A percentile compares a stretch with the other conserved stretches of the same genome.
phyloP scores from a whole-genome alignment of 2,888 invertebrate species.

The Eilema griseolum region DNA sequence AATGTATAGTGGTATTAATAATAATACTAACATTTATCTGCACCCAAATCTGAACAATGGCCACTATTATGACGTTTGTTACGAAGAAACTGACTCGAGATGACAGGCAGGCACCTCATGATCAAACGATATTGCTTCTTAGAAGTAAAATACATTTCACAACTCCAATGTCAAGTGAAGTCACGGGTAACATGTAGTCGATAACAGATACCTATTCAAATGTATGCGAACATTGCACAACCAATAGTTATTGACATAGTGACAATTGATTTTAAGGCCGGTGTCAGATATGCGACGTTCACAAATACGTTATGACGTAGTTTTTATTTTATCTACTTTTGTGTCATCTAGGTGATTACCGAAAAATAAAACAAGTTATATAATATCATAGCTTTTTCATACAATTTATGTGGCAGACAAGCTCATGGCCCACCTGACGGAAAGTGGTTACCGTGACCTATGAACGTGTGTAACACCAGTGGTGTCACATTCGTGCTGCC shows the following conservation, averaged over 20 bases:
- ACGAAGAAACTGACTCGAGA: neutral
- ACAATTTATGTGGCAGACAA: too few relatives aligned
- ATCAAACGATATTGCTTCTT: conserved; percentile 1
- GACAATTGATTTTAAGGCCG: conserved; percentile 54
- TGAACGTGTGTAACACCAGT: too few relatives aligned
- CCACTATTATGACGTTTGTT: too few relatives aligned
- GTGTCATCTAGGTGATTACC: too few relatives aligned
- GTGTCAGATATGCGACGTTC: neutral
- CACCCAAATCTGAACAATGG: too few relatives aligned
- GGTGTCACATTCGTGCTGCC: too few relatives aligned
- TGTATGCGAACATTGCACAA: conserved; percentile 16
- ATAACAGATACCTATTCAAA: conserved; percentile 14
- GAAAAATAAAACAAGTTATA: too few relatives aligned
- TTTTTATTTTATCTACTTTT: neutral
- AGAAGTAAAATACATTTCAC: conserved; percentile 1
- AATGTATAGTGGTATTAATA: too few relatives aligned
- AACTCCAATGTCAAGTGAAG: conserved; percentile 18
- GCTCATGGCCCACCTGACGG: too few relatives aligned
- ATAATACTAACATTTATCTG: too few relatives aligned
- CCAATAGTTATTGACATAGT: conserved; percentile 52
- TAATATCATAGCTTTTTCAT: too few relatives aligned
- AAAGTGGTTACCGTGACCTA: too few relatives aligned
- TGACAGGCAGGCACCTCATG: conserved; percentile 1
- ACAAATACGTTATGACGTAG: neutral
- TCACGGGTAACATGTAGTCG: conserved; percentile 22